Conservation (phyloP, 2,113 vertebrate species). For the Thamnophis sirtalis region DNA sequence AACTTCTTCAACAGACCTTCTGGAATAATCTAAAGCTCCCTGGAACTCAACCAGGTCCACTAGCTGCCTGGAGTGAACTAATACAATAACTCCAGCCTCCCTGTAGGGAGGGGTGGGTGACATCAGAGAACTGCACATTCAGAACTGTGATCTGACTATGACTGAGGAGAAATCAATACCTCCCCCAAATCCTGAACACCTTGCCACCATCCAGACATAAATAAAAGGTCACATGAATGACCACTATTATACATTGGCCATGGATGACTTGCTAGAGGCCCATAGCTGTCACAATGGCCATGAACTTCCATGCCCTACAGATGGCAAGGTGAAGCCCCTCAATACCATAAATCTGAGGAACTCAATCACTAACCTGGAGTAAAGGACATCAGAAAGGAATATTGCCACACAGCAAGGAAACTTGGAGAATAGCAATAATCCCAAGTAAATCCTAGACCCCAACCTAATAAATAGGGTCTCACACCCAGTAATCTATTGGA, state of each 20-base stretch:
- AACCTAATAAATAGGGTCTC: not conserved
- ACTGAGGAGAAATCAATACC: not conserved
- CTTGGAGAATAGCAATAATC: not conserved
- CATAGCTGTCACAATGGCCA: not conserved
- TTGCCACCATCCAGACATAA: not conserved
- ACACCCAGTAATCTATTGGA: not conserved
- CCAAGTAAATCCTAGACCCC: not conserved
- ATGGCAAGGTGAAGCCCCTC: not conserved
- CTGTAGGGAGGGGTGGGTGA: not conserved
- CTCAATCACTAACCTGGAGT: not conserved
- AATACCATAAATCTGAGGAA: not conserved
- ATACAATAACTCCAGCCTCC: not conserved
- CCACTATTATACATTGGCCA: not conserved
- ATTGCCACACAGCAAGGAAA: not conserved
- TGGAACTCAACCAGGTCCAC: not conserved
- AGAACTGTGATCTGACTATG: not conserved
- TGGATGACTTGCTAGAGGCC: not conserved
- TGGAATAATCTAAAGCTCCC: not conserved
- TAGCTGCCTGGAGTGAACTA: not conserved
- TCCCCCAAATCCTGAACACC: not conserved
- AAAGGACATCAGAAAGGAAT: not conserved
- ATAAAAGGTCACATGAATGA: not conserved
- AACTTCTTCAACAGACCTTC: not conserved
- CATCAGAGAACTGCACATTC: not conserved
- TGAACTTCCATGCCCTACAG: not conserved